Evolutionary conservation across 1,140 invertebrate species (phyloP), one percentile per base, ranked within the genome.

Genomic region (Drosophila mojavensis): DNA sequence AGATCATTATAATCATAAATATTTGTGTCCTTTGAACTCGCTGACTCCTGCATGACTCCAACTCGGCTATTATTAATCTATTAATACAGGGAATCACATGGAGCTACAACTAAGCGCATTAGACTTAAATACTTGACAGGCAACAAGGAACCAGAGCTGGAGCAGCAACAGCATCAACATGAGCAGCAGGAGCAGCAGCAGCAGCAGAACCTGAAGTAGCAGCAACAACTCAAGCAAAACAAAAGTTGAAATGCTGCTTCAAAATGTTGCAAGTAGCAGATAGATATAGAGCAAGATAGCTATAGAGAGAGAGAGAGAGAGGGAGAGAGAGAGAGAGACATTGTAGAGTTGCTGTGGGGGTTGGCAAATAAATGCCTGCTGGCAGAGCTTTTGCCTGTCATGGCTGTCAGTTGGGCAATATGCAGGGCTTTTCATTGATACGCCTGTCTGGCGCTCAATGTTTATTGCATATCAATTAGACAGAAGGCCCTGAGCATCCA

Each of bases 401-500:
- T 54, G 54, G 51, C 66, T 78, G 81, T 78, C 79, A 78, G 70
- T 85, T 69, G 51, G 41, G 43, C 71, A 68, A 73, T 73, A 61
- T 74, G 58, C 71, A 69, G 43, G 45, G 66, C 68, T 83, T 64
- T 75, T 33, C 68, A 79, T 76, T 76, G 73, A 79, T 79, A 78
- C 76, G 76, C 69, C 43, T 71, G 64, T 73, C 74, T 67, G 50
- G 7, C 71, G 68, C 51, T 63, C 82, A 82, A 88, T 86, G 82
- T 85, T 85, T 85, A 86, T 85, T 86, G 82, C 82, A 85, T 85
- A 85, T 85, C 82, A 85, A 85, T 85, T 85, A 85, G 70, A 61
- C 63, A 72, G 65, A 50, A 64, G 66, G 6, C 20, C 51, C 51
- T 33, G 43, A 47, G 43, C 43, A 9, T 36, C 33, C 33, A 36